Percentiles rank a stretch among this genome's conserved stretches.
Conservation (phyloP, 2,113 vertebrate genomes). For the Junco hyemalis region DNA sequence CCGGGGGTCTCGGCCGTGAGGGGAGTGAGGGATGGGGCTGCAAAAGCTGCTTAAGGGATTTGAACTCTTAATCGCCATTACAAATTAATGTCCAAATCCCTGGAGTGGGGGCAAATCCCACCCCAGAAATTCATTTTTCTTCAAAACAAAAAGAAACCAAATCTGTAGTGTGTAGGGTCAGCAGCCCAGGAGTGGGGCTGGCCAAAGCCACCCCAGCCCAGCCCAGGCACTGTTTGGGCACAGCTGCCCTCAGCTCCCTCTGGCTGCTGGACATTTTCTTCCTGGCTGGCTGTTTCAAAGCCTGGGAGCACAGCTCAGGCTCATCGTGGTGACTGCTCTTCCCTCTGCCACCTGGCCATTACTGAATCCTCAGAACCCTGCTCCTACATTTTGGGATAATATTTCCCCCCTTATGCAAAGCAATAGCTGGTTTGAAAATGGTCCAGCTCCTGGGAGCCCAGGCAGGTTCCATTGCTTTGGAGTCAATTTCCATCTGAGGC, state of each 20-base stretch:
- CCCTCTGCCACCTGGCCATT: background rate
- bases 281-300: background rate
- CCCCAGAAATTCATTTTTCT: conserved; percentile 25
- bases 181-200: background rate
- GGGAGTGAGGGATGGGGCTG: background rate
- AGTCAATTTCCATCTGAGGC: conserved; percentile 12
- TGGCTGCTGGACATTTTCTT: accelerated
- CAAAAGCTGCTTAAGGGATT: conserved; percentile 66
- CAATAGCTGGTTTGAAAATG: background rate
- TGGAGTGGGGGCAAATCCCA: conserved; percentile 38
- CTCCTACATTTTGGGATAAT: background rate
- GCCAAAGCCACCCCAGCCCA: background rate
- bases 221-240: accelerated
- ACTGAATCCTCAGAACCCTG: background rate
- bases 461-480: background rate
- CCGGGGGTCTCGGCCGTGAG: background rate
- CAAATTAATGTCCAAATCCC: conserved; percentile 59
- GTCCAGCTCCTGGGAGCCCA: background rate
- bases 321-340: accelerated
- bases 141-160: background rate
- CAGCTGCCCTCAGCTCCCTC: background rate
- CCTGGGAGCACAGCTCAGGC: accelerated
- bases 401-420: background rate
- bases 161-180: accelerated
- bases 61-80: conserved; percentile 57